Base-by-base conservation (phyloP, 2,888 invertebrate genomes). In the Cryptus viduatorius region DNA sequence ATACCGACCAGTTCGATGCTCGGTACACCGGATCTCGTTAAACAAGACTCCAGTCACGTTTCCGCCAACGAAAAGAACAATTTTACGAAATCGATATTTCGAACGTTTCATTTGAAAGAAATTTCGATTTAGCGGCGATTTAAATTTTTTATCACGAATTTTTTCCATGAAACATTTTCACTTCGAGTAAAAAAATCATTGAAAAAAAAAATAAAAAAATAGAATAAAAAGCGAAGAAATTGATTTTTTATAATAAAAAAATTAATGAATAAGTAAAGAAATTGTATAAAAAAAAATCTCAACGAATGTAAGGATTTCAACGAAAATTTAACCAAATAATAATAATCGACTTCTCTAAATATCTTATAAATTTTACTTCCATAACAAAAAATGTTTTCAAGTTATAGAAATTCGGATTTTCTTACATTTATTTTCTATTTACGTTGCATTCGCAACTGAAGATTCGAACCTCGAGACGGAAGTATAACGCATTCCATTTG, bases 401-500 rank as follows among this genome's bases (percentile, higher is more conserved):
- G 0, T 37, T 37, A 37, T 7, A 37, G 37, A 37, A 37, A 37
- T 37, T 37, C 8, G 8, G 7, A 37, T 37, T 37, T 37, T 37
- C 1, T 37, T 4, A 7, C 37, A 37, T 37, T 37, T 8, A 37
- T 37, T 7, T 37, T 37, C 7, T 0, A 37, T 37, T 37, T 37
- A 7, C 8, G 37, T 37, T 37, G 37, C 5, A 37, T 37, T 37
- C 7, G 1, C 37, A 10, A 53, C 19, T 0, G 8, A 10, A 53
- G 12, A 1, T 56, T 10, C 2, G 56, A 56, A 24, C 12, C 37
- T 37, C 37, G 5, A 37, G 37, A 8, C 8, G 56, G 56, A 56
- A 56, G 56, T 24, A n/a, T 48, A 46, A 73, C 61, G 59, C 61
- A 75, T 68, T 31, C 48, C 50, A 69, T 72, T 24, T 53, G 31